Evolutionary conservation across 2,888 invertebrate species (phyloP).

Genomic region (Crepidodera aurea): DNA sequence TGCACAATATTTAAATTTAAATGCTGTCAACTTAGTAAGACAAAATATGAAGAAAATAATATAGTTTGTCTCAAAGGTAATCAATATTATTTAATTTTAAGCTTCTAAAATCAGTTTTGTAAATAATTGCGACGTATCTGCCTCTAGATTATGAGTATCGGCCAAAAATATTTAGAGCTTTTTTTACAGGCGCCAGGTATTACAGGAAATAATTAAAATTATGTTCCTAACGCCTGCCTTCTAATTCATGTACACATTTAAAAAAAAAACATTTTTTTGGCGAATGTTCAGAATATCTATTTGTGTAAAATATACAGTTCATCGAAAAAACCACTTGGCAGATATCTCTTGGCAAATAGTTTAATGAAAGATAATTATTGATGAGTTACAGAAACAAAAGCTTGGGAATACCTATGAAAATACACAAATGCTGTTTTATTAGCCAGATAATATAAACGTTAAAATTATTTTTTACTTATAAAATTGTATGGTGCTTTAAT

Average conservation of each 20-base stretch:
- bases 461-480: too few species aligned
- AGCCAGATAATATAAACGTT: background rate
- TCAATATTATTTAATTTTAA: too few species aligned
- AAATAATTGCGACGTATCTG: too few species aligned
- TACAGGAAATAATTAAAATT: background rate
- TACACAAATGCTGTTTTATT: background rate
- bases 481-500: too few species aligned
- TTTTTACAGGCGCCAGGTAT: background rate
- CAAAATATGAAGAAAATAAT: too few species aligned
- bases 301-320: background rate
- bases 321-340: slow-evolving; percentile 24
- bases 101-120: too few species aligned
- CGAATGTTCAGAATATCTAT: background rate
- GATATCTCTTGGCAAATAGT: background rate
- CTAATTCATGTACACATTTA: background rate
- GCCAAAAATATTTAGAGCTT: too few species aligned
- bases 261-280: slow-evolving; percentile 2
- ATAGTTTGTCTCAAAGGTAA: too few species aligned
- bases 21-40: too few species aligned
- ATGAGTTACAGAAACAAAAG: background rate
- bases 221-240: background rate
- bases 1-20: too few species aligned
- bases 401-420: slow-evolving; percentile 15
- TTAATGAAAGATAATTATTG: background rate
- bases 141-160: too few species aligned